Evolutionary conservation across 2,113 vertebrate species (phyloP).

Genomic region (Datnioides undecimradiatus): DNA sequence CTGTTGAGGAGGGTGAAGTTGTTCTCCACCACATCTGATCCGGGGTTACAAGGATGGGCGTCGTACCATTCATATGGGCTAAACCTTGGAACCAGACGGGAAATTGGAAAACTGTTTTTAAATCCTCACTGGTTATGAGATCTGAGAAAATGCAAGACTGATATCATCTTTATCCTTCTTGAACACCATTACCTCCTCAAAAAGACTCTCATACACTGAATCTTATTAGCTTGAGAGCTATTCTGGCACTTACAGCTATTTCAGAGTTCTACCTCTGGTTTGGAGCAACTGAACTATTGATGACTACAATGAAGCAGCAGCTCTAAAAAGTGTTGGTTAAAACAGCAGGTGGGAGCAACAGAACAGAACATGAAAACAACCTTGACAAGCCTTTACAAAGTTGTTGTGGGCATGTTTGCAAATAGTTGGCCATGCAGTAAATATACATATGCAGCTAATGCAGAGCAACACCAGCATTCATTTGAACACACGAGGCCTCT

Average conservation of each 20-base stretch:
- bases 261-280: constrained; percentile 15
- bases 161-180: not conserved
- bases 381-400: not conserved
- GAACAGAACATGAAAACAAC: constrained; percentile 2
- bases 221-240: not conserved
- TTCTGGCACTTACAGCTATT: constrained; percentile 24
- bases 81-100: constrained; percentile 85
- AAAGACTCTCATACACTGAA: constrained; percentile 1
- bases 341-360: not conserved
- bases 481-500: not conserved
- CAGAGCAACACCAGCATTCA: not conserved
- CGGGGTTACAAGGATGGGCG: constrained; percentile 96
- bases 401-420: not conserved
- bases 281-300: not conserved
- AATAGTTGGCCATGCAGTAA: not conserved
- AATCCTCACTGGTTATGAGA: not conserved
- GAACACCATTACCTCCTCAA: not conserved
- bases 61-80: constrained; percentile 99
- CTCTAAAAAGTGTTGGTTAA: not conserved
- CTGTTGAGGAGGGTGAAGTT: constrained; percentile 99
- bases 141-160: constrained; percentile 2
- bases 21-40: constrained; percentile 96
- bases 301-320: not conserved
- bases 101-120: constrained; percentile 4
- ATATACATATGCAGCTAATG: not conserved